Conservation (phyloP, 2,888 invertebrate species). For the Xanthorhoe designata region DNA sequence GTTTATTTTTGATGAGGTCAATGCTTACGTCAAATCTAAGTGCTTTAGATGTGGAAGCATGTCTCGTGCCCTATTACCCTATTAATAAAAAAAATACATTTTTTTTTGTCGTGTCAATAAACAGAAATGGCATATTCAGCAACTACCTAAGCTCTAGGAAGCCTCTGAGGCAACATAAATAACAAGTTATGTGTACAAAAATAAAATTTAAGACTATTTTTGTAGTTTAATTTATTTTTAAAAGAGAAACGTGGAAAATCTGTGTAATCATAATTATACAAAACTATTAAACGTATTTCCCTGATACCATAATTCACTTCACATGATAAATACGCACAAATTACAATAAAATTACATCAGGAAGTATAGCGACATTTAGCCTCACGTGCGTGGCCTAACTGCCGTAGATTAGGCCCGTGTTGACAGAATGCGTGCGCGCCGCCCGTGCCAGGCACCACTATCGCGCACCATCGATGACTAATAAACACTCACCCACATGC, state of each 20-base stretch:
- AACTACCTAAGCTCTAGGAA: too few species aligned
- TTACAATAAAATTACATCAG: slow-evolving; percentile 80
- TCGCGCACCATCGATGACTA: slow-evolving; percentile 85
- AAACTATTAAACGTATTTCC: neutral
- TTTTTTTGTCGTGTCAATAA: too few species aligned
- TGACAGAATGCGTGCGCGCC: slow-evolving; percentile 84
- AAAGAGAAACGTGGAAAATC: neutral
- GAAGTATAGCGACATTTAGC: slow-evolving; percentile 80
- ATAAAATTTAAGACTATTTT: neutral
- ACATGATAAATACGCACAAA: slow-evolving; percentile 85
- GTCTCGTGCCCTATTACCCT: too few species aligned
- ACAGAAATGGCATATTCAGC: too few species aligned
- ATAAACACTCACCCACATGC: slow-evolving; percentile 65
- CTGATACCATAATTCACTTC: slow-evolving; percentile 68
- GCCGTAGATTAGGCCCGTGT: slow-evolving; percentile 85
- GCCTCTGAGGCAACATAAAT: too few species aligned
- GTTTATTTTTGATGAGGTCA: too few species aligned
- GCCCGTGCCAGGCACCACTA: slow-evolving; percentile 80
- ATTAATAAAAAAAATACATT: too few species aligned
- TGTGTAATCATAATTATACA: neutral
- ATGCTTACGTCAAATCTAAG: too few species aligned
- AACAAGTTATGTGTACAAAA: neutral
- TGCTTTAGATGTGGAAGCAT: too few species aligned
- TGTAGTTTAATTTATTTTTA: neutral
- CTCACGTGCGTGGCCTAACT: slow-evolving; percentile 83